These are phyloP conservation scores for Tetrax tetrax DNA, from an alignment of 2,113 vertebrate genomes.

Conservation along the genomic window DNA sequence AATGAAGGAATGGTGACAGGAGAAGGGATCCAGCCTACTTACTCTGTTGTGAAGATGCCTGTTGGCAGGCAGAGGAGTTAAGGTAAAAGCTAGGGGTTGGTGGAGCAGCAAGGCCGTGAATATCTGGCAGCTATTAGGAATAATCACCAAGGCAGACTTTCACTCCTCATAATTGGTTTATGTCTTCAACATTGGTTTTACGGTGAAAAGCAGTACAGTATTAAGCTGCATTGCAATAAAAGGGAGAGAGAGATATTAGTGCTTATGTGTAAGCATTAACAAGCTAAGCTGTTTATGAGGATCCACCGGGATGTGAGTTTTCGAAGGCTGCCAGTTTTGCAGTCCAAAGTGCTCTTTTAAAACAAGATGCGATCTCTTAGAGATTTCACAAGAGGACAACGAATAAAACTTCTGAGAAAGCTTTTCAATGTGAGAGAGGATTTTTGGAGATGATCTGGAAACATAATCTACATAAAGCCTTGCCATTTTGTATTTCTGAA, in stretches of 20 bases:
- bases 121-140: not conserved
- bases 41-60: not conserved
- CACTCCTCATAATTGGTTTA: not conserved
- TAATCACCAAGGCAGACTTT: not conserved
- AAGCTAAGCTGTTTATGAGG: conserved; percentile 1
- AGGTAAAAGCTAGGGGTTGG: not conserved
- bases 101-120: not conserved
- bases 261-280: not conserved
- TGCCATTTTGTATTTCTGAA: not conserved
- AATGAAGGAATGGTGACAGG: not conserved
- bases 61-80: not conserved
- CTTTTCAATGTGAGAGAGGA: not conserved
- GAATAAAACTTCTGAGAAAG: not conserved
- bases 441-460: not conserved
- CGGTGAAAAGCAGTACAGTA: not conserved
- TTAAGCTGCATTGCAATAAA: not conserved
- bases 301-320: not conserved
- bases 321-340: not conserved
- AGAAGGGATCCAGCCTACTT: not conserved
- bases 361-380: not conserved
- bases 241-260: not conserved
- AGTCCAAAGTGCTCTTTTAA: not conserved
- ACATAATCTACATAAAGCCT: not conserved
- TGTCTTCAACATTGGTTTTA: not conserved
- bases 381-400: not conserved